Evolutionary conservation across 2,113 vertebrate species (phyloP).

Genomic region (Tenrec ecaudatus): DNA sequence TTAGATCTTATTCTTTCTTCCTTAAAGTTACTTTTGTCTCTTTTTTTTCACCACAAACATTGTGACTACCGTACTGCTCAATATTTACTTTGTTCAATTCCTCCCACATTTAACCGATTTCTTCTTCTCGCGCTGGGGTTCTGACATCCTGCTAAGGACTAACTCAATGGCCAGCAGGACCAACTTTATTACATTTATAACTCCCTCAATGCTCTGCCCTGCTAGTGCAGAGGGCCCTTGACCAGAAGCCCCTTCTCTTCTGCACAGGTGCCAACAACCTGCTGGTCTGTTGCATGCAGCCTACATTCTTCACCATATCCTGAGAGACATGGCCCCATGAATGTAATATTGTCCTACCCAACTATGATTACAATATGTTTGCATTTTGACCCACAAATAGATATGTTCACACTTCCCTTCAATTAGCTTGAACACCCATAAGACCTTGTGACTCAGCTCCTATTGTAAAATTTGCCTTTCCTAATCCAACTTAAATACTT

Average conservation of each 20-base stretch:
- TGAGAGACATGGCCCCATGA: background rate
- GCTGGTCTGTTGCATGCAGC: background rate
- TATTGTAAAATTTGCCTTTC: background rate
- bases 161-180: background rate
- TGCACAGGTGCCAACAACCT: background rate
- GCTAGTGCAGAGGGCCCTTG: background rate
- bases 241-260: background rate
- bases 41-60: background rate
- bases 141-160: background rate
- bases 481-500: background rate
- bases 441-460: background rate
- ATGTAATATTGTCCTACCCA: background rate
- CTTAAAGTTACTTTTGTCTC: background rate
- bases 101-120: background rate
- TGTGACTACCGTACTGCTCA: background rate
- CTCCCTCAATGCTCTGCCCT: background rate
- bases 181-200: background rate
- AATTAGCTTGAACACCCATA: background rate
- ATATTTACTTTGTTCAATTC: background rate
- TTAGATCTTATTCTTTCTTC: too few species aligned
- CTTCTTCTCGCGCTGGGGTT: background rate
- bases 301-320: background rate
- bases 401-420: background rate
- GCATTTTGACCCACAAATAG: fast-evolving
- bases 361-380: fast-evolving